Evolutionary conservation across 2,797 vertebrate species (phyloP).

Genomic region (Poecilia gillii): DNA sequence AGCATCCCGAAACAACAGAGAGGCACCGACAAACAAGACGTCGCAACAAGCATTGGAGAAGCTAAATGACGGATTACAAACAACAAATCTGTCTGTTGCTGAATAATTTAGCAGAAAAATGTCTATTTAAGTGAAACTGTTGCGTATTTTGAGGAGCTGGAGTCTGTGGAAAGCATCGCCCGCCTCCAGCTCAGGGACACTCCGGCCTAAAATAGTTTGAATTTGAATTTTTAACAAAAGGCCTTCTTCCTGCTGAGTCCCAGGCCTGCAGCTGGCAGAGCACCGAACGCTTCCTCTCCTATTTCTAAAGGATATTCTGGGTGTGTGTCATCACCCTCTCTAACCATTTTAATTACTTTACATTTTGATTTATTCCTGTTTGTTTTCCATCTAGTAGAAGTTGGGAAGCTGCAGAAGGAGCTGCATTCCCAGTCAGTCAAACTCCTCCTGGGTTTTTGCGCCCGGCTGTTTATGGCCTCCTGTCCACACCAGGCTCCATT

Average conservation of each 20-base stretch:
- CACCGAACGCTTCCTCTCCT: constrained; percentile 1
- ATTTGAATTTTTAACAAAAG: constrained; percentile 24
- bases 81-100: no score
- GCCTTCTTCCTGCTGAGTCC: constrained; percentile 18
- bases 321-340: background rate
- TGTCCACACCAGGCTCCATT: background rate
- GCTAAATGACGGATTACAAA: no score
- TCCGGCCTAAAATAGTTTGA: constrained; percentile 18
- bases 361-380: background rate
- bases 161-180: constrained; percentile 6
- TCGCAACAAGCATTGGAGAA: no score
- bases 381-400: background rate
- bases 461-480: constrained; percentile 39
- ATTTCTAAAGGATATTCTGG: constrained; percentile 20
- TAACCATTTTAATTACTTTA: background rate
- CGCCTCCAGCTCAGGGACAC: constrained; percentile 60
- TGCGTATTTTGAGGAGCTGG: no score
- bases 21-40: background rate
- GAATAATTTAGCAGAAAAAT: no score
- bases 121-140: no score
- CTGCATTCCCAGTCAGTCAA: background rate
- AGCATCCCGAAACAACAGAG: background rate
- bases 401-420: background rate
- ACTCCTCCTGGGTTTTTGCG: constrained; percentile 20
- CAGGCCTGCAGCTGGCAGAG: constrained; percentile 26